Evolutionary conservation across 2,113 vertebrate species (phyloP).

Genomic region (Pollachius pollachius): DNA sequence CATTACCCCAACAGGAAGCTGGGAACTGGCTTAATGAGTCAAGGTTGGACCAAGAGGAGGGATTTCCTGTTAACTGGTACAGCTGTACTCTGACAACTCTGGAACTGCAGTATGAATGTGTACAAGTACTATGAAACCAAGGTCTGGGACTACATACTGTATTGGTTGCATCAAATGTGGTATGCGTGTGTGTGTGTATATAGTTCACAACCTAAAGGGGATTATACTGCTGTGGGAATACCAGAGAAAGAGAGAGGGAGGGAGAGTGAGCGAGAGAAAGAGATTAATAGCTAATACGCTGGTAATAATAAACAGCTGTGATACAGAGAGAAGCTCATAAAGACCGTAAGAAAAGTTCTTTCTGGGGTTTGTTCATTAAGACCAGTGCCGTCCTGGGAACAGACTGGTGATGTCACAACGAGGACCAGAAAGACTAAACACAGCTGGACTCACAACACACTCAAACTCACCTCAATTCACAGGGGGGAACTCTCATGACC

Average conservation of each 20-base stretch:
- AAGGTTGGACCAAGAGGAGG: no score
- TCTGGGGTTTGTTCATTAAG: not conserved
- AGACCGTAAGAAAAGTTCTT: not conserved
- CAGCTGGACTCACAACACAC: not conserved
- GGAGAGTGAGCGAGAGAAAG: not conserved
- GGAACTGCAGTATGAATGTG: no score
- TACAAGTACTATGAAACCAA: no score
- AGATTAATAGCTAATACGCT: not conserved
- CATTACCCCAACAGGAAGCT: no score
- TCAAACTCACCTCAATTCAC: not conserved
- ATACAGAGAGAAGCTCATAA: not conserved
- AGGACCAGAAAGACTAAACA: not conserved
- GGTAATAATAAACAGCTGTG: not conserved
- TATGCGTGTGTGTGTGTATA: no score
- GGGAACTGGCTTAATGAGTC: no score
- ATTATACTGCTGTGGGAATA: not conserved
- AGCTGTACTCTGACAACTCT: no score
- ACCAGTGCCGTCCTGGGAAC: not conserved
- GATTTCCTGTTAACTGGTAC: no score
- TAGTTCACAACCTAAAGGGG: not conserved
- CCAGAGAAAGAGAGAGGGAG: not conserved
- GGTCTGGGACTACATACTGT: no score
- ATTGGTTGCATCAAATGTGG: no score
- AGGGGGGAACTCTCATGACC: no score
- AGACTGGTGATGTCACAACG: not conserved